Percentiles rank a stretch among this genome's conserved stretches.
Conservation (phyloP, 2,888 invertebrate species). For the Acrobeloides nanus region DNA sequence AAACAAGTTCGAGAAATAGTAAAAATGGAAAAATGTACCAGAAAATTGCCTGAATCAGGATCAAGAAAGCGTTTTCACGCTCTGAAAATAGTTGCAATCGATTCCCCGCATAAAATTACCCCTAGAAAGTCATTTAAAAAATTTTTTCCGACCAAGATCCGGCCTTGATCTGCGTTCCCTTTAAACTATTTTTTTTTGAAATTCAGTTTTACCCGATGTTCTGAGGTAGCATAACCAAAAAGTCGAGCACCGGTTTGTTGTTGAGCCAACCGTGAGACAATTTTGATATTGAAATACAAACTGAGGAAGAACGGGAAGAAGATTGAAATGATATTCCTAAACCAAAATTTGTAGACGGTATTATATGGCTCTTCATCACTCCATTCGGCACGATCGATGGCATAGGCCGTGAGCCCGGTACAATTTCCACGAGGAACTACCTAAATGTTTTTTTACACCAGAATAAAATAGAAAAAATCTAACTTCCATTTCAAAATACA, state of each 20-base stretch:
- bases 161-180: too few species aligned
- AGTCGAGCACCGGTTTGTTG: slow-evolving; percentile 46
- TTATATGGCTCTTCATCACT: slow-evolving; percentile 42
- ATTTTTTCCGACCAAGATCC: too few species aligned
- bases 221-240: slow-evolving; percentile 47
- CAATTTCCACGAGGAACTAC: slow-evolving; percentile 40
- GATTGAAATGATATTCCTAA: slow-evolving; percentile 39
- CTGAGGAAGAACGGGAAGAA: slow-evolving; percentile 44
- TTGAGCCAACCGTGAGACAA: slow-evolving; percentile 38
- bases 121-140: too few species aligned
- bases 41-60: too few species aligned
- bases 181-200: slow-evolving; percentile 4
- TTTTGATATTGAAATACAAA: slow-evolving; percentile 42
- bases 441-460: slow-evolving; percentile 16
- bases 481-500: slow-evolving; percentile 45
- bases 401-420: slow-evolving; percentile 39
- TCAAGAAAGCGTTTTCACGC: too few species aligned
- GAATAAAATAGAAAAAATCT: slow-evolving; percentile 8
- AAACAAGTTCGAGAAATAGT: too few species aligned
- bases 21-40: too few species aligned
- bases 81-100: too few species aligned
- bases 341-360: slow-evolving; percentile 47
- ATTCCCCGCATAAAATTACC: too few species aligned
- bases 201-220: slow-evolving; percentile 34
- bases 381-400: slow-evolving; percentile 31